Evolutionary conservation across 1,140 invertebrate genomes (phyloP).

Genomic region (Drosophila orena): DNA sequence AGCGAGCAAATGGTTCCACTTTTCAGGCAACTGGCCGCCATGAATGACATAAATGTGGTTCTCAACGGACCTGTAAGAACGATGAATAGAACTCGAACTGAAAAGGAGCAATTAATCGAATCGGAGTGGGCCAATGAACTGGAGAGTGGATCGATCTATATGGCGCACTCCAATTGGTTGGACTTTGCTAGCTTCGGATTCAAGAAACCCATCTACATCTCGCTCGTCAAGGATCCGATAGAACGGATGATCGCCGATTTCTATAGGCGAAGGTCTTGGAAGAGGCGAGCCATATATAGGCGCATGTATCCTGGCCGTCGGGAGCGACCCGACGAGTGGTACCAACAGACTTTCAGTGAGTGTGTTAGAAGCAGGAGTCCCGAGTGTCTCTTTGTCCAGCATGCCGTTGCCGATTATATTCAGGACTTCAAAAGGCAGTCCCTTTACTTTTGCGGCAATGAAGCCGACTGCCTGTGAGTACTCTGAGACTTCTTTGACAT

Average conservation of each 20-base stretch:
- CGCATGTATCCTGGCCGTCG: constrained; percentile 92
- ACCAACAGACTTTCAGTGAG: constrained; percentile 95
- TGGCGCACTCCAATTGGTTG: constrained; percentile 86
- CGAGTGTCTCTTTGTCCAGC: constrained; percentile 93
- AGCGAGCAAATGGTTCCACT: constrained; percentile 87
- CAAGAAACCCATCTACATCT: constrained; percentile 93
- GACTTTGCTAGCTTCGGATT: constrained; percentile 88
- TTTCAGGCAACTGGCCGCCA: constrained; percentile 91
- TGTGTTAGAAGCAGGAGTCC: constrained; percentile 92
- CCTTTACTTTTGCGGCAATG: constrained; percentile 95
- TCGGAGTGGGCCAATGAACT: constrained; percentile 67
- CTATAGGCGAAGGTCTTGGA: constrained; percentile 88
- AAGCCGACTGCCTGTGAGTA: constrained; percentile 92
- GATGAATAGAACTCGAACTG: constrained; percentile 34
- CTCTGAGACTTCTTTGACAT: neutral
- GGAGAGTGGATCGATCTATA: constrained; percentile 64
- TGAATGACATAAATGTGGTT: constrained; percentile 70
- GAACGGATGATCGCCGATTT: constrained; percentile 95
- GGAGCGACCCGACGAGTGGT: constrained; percentile 92
- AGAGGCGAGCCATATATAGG: constrained; percentile 94
- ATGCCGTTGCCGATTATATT: constrained; percentile 91
- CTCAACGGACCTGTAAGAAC: constrained; percentile 59
- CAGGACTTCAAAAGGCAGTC: constrained; percentile 92
- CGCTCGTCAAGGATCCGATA: constrained; percentile 94
- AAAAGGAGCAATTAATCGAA: constrained; percentile 91